Evolutionary conservation across 2,888 invertebrate genomes (phyloP), one percentile per base, ranked within the genome.

Genomic region (Dynastes hyllus): DNA sequence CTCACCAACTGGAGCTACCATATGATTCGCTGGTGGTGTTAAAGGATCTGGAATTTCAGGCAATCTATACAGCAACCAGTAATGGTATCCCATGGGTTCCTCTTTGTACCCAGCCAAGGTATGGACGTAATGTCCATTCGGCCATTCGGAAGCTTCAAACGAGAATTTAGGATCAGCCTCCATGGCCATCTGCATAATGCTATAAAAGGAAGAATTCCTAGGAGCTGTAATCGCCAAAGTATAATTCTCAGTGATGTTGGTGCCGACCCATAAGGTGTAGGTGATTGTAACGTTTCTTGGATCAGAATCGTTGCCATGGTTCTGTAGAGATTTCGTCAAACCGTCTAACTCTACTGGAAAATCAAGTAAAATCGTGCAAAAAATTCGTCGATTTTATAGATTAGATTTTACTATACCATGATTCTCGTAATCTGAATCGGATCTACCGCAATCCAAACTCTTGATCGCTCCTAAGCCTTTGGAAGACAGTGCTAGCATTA

Each of bases 121-220:
- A 88, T 97, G 96, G 32, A 97, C 95, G 88, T 97, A 97, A 88
- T 97, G 96, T 0, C 97, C 97, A 87, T 96, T 97, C 1, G 97
- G 96, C 97, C 97, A 97, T 87, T 96, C 95, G 83, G 95, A 94
- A 0, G 96, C 95, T 82, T 90, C 90, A 85, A 89, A 91, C 77
- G 88, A 86, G 83, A 91, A 92, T 83, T 90, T 90, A 0, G 94
- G 91, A 87, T 96, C 95, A 85, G 94, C 91, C 81, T 95, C 95
- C 79, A 96, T 95, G 0, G 97, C 97, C 89, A 94, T 92, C 87
- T 95, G 93, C 96, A 96, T 96, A 11, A 86, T 85, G 71, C 84
- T 86, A 85, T 92, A 93, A 85, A 93, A 93, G 2, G 92, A 92
- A 8, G 91, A 91, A 85, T 93, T 95, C 88, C 92, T 93, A 4